Percentiles rank a stretch among this genome's conserved stretches.
These are phyloP conservation scores for Serrognathus titanus DNA, from an alignment of 2,888 invertebrate species.

Conservation along the genomic window DNA sequence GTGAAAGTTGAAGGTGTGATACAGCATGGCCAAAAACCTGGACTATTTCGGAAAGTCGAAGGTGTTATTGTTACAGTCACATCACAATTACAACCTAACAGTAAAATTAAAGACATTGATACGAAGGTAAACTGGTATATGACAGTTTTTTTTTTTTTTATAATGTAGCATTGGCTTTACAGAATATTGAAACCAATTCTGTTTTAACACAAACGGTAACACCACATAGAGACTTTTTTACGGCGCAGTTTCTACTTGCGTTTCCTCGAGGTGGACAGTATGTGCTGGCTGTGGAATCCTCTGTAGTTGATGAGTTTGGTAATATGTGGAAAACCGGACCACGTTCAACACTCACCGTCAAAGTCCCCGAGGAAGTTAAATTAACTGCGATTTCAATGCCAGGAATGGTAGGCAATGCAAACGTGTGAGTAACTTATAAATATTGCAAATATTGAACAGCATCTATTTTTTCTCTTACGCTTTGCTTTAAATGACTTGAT, in stretches of 20 bases:
- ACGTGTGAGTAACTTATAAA: constrained; percentile 39
- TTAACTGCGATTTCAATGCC: constrained; percentile 44
- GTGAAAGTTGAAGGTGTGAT: constrained; percentile 93
- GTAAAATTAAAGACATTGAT: constrained; percentile 43
- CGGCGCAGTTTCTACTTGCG: constrained; percentile 83
- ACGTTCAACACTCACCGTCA: constrained; percentile 69
- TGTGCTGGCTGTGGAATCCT: constrained; percentile 78
- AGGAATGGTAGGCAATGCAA: constrained; percentile 44
- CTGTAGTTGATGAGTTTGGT: constrained; percentile 79
- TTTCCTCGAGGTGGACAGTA: constrained; percentile 68
- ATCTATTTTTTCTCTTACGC: background rate
- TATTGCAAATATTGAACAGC: too few relatives aligned
- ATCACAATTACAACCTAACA: constrained; percentile 56
- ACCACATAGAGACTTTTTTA: constrained; percentile 92
- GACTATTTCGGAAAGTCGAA: constrained; percentile 67
- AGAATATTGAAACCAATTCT: constrained; percentile 46
- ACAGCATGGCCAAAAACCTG: constrained; percentile 66
- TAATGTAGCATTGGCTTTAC: constrained; percentile 6
- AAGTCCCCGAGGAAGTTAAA: constrained; percentile 65
- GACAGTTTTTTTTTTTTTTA: constrained; percentile 1
- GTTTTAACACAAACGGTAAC: constrained; percentile 75
- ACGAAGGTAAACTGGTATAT: constrained; percentile 35
- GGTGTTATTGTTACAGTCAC: constrained; percentile 69
- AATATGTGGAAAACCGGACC: constrained; percentile 90
- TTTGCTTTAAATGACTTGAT: background rate